phyloP scores from a whole-genome alignment of 2,113 vertebrate genomes.

The Picathartes gymnocephalus region DNA sequence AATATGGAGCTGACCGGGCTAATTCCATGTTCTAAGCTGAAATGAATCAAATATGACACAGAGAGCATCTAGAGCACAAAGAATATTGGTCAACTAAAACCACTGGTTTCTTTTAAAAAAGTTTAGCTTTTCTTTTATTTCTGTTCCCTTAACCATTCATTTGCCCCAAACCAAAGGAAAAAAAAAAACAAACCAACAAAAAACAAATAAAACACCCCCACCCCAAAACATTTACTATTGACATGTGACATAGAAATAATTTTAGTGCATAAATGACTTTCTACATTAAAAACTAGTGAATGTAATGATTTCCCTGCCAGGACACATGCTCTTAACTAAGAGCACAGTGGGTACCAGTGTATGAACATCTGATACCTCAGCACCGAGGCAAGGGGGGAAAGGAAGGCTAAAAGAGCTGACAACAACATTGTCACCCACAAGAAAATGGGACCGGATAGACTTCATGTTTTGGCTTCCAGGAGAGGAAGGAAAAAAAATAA shows the following conservation, averaged over 20 bases:
- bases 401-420: background rate
- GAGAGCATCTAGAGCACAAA: background rate
- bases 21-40: background rate
- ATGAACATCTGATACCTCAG: background rate
- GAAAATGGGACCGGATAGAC: background rate
- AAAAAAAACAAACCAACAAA: background rate
- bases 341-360: background rate
- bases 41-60: background rate
- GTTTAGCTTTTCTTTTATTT: background rate
- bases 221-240: background rate
- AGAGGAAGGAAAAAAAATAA: background rate
- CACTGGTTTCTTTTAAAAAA: background rate
- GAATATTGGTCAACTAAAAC: background rate
- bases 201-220: background rate
- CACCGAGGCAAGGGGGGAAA: background rate
- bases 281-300: background rate
- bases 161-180: background rate
- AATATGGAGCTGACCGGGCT: background rate
- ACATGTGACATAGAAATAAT: background rate
- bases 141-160: background rate
- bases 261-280: background rate
- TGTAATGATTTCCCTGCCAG: background rate
- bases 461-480: background rate
- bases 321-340: background rate
- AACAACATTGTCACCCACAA: background rate